phyloP scores from a whole-genome alignment of 2,797 vertebrate species.

The Antennarius maculatus region DNA sequence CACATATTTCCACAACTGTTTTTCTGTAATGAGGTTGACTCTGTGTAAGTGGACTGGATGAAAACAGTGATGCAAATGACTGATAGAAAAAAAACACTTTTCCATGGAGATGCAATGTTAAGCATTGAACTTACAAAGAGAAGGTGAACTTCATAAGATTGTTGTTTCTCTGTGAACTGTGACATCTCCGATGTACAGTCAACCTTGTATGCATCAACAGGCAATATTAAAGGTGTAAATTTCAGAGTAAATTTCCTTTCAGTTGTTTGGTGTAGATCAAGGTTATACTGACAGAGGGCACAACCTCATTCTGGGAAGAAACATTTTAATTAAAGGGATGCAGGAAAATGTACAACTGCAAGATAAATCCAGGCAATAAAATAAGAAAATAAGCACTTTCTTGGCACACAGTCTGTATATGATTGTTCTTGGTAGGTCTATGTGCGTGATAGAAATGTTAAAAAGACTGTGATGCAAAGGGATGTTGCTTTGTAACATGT shows the following conservation, averaged over 20 bases:
- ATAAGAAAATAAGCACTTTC: neutral
- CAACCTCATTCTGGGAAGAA: conserved; percentile 1
- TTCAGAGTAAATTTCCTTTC: conserved; percentile 5
- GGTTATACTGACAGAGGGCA: conserved; percentile 16
- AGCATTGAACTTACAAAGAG: neutral
- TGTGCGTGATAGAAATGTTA: neutral
- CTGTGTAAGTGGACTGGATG: conserved; percentile 25
- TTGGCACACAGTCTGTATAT: conserved; percentile 7
- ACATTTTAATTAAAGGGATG: conserved; percentile 21
- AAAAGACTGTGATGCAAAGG: neutral
- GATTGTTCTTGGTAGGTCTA: conserved; percentile 9
- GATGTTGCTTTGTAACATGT: neutral
- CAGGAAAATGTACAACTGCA: conserved; percentile 12
- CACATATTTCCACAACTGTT: conserved; percentile 42
- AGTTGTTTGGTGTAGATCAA: conserved; percentile 26
- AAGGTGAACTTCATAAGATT: neutral
- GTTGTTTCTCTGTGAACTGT: neutral
- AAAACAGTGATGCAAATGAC: conserved; percentile 21
- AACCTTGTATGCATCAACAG: conserved; percentile 11
- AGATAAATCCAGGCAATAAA: conserved; percentile 5
- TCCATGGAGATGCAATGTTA: neutral
- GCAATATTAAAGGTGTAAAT: neutral
- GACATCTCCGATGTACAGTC: neutral
- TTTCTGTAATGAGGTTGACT: conserved; percentile 25
- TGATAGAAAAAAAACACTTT: conserved; percentile 10